Evolutionary conservation across 2,888 invertebrate genomes (phyloP).

Genomic region (Drosophila helvetica): DNA sequence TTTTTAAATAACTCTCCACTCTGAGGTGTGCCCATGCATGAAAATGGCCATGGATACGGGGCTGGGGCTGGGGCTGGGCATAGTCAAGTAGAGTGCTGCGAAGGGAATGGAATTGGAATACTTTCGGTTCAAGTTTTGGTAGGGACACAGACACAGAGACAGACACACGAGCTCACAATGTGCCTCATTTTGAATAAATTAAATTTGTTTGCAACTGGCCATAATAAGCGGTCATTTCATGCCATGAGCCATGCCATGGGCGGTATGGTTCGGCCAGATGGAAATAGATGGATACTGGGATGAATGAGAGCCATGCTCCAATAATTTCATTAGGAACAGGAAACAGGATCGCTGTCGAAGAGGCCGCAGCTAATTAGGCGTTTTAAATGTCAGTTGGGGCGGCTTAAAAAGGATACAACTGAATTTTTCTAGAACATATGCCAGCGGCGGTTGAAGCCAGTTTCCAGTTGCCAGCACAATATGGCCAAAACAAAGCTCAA

Average conservation of each 20-base stretch:
- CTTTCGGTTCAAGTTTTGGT: conserved; percentile 50
- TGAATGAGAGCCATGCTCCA: conserved; percentile 53
- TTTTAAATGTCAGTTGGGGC: conserved; percentile 69
- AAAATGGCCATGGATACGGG: conserved; percentile 51
- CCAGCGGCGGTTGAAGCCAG: conserved; percentile 21
- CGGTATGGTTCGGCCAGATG: conserved; percentile 7
- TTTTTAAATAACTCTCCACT: conserved; percentile 70
- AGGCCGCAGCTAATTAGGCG: conserved; percentile 69
- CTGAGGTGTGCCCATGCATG: conserved; percentile 62
- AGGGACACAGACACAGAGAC: conserved; percentile 43
- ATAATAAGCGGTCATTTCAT: conserved; percentile 55
- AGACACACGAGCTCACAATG: conserved; percentile 53
- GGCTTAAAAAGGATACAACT: conserved; percentile 23
- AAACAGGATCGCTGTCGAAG: conserved; percentile 17
- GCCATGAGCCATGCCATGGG: neutral
- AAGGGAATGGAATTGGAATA: conserved; percentile 11
- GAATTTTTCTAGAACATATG: conserved; percentile 57
- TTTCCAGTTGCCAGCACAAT: conserved; percentile 48
- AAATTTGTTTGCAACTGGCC: conserved; percentile 61
- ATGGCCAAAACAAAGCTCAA: conserved; percentile 56
- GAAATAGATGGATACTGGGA: conserved; percentile 20
- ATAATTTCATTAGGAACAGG: conserved; percentile 65
- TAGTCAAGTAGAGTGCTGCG: conserved; percentile 13
- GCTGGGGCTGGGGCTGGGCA: conserved; percentile 8
- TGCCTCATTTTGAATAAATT: conserved; percentile 74